Conservation (phyloP, 2,888 invertebrate genomes). For the Taphrorychus bicolor region DNA sequence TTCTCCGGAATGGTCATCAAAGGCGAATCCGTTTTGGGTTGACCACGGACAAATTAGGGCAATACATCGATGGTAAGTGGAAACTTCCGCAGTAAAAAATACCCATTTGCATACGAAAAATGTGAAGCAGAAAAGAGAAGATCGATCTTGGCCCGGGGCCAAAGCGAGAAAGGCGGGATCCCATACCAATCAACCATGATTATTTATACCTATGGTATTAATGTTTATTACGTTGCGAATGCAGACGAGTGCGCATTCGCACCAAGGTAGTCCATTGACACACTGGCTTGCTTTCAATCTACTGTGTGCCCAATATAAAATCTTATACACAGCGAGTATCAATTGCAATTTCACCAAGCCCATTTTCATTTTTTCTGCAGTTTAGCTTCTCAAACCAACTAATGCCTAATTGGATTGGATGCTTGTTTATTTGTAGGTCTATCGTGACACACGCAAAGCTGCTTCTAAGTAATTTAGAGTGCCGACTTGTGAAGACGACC, state of each 20-base stretch:
- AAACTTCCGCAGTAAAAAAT: constrained; percentile 23
- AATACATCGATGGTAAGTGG: constrained; percentile 13
- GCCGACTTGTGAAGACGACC: not conserved
- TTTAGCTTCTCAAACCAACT: not conserved
- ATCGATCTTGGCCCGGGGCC: constrained; percentile 10
- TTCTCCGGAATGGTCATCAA: constrained; percentile 10
- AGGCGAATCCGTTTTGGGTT: constrained; percentile 11
- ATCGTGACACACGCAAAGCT: not conserved
- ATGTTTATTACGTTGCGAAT: constrained; percentile 40
- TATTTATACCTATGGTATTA: constrained; percentile 50
- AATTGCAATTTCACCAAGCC: constrained; percentile 30
- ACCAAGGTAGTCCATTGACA: constrained; percentile 59
- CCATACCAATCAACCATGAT: constrained; percentile 18
- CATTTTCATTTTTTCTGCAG: constrained; percentile 38
- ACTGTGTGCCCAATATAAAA: constrained; percentile 59
- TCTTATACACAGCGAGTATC: constrained; percentile 55
- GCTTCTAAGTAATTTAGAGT: not conserved
- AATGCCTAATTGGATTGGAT: not conserved
- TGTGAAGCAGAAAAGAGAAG: constrained; percentile 20
- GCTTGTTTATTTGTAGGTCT: not conserved
- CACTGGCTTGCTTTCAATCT: constrained; percentile 63
- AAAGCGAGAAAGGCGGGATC: constrained; percentile 22
- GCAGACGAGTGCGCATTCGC: constrained; percentile 50
- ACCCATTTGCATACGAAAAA: constrained; percentile 25
- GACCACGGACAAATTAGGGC: constrained; percentile 22